Conservation (phyloP, 2,113 vertebrate species). For the Melanocharis versteri region DNA sequence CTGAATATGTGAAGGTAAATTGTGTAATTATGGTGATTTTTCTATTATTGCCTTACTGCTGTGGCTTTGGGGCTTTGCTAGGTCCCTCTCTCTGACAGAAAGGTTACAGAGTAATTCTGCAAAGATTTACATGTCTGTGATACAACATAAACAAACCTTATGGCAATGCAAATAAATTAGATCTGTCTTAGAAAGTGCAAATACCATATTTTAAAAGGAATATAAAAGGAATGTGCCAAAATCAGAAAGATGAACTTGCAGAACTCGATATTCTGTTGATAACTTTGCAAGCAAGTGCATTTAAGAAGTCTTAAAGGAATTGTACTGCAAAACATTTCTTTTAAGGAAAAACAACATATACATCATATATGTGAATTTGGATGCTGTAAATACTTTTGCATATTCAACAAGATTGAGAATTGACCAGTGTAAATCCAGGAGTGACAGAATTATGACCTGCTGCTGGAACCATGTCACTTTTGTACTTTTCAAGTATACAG, state of each 20-base stretch:
- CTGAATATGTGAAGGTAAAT: constrained; percentile 40
- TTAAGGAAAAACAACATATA: not conserved
- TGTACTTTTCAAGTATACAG: not conserved
- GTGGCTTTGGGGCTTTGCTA: constrained; percentile 15
- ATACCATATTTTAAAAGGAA: not conserved
- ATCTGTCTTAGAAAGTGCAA: not conserved
- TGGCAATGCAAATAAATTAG: not conserved
- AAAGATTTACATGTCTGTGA: constrained; percentile 44
- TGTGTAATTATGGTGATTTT: constrained; percentile 70
- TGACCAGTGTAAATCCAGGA: not conserved
- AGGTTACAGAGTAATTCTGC: constrained; percentile 24
- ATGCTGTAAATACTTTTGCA: not conserved
- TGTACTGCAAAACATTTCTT: not conserved
- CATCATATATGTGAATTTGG: not conserved
- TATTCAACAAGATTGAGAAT: not conserved
- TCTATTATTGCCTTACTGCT: constrained; percentile 60
- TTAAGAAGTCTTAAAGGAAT: not conserved
- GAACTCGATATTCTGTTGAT: not conserved
- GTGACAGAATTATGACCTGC: not conserved
- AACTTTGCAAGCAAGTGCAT: not conserved
- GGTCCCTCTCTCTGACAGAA: constrained; percentile 35
- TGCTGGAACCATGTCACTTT: not conserved
- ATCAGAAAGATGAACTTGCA: not conserved
- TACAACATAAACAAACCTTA: constrained; percentile 12
- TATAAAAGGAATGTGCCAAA: not conserved